Conservation (phyloP, 2,797 vertebrate genomes). For the Gouania willdenowi region DNA sequence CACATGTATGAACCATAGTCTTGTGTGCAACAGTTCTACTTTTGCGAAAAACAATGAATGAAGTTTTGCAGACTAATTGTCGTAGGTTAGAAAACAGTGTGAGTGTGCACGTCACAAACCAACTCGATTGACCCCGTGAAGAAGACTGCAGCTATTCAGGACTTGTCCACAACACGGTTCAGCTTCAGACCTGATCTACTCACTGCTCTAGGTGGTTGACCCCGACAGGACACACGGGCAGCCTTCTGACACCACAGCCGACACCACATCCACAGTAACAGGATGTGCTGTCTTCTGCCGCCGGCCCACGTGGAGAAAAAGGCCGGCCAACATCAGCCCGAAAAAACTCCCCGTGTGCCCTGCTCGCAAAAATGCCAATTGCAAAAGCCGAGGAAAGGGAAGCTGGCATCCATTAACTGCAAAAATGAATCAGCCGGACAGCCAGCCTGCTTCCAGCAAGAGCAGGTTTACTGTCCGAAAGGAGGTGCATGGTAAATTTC, state of each 20-base stretch:
- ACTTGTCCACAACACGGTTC: slow-evolving; percentile 29
- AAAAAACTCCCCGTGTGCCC: slow-evolving; percentile 46
- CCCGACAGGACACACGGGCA: slow-evolving; percentile 48
- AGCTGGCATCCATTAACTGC: slow-evolving; percentile 70
- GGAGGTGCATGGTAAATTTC: slow-evolving; percentile 52
- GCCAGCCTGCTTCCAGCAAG: slow-evolving; percentile 41
- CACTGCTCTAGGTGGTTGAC: slow-evolving; percentile 57
- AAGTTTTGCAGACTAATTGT: no score
- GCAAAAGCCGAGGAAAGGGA: slow-evolving; percentile 49
- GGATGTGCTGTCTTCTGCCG: slow-evolving; percentile 46
- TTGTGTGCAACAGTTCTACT: no score
- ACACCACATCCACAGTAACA: slow-evolving; percentile 42
- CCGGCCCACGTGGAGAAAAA: slow-evolving; percentile 15
- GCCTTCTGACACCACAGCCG: slow-evolving; percentile 39
- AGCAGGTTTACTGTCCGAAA: slow-evolving; percentile 58
- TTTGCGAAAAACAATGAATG: no score
- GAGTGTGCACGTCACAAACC: no score
- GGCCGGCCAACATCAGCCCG: slow-evolving; percentile 27
- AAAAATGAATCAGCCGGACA: slow-evolving; percentile 72
- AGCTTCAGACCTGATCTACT: slow-evolving; percentile 48
- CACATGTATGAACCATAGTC: no score
- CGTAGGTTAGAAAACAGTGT: no score
- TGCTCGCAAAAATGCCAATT: slow-evolving; percentile 33
- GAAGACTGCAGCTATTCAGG: slow-evolving; percentile 17
- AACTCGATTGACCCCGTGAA: slow-evolving; percentile 11